Base-by-base conservation (phyloP, 2,888 invertebrate genomes). In the Xylophagus ater region DNA sequence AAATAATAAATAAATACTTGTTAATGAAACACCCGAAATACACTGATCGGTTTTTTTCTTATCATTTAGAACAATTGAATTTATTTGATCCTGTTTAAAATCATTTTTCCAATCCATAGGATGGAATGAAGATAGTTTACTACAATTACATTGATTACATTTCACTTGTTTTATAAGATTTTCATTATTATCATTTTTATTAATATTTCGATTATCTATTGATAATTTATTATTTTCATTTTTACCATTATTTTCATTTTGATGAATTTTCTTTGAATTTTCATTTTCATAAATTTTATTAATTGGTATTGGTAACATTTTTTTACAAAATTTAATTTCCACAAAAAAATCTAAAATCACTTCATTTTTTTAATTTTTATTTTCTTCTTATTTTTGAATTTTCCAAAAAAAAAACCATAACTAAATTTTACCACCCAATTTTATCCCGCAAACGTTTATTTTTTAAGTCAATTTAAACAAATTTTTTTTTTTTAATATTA, bases 1-100 rank as follows among this genome's bases (percentile, higher is more conserved):
- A 43, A 60, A 42, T 40, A 58, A 57, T 12, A 58, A 50, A 40
- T 60, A 60, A 24, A 60, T n/a, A n/a, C n/a, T n/a, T n/a, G n/a
- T n/a, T n/a, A n/a, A n/a, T n/a, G n/a, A n/a, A n/a, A n/a, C n/a
- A n/a, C n/a, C n/a, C n/a, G n/a, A n/a, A n/a, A n/a, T n/a, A n/a
- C n/a, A n/a, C n/a, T n/a, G n/a, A n/a, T n/a, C n/a, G n/a, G n/a
- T n/a, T n/a, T n/a, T n/a, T n/a, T n/a, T n/a, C n/a, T n/a, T n/a
- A n/a, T n/a, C n/a, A n/a, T n/a, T n/a, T n/a, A n/a, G n/a, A n/a
- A n/a, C n/a, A n/a, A n/a, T n/a, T n/a, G n/a, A n/a, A n/a, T n/a
- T n/a, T n/a, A n/a, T n/a, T n/a, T n/a, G n/a, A n/a, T n/a, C n/a
- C n/a, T n/a, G n/a, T n/a, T n/a, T n/a, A n/a, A n/a, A n/a, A n/a